Percentiles rank a stretch among this genome's conserved stretches.
Conservation (phyloP, 2,888 invertebrate genomes). For the Philereme vetulata region DNA sequence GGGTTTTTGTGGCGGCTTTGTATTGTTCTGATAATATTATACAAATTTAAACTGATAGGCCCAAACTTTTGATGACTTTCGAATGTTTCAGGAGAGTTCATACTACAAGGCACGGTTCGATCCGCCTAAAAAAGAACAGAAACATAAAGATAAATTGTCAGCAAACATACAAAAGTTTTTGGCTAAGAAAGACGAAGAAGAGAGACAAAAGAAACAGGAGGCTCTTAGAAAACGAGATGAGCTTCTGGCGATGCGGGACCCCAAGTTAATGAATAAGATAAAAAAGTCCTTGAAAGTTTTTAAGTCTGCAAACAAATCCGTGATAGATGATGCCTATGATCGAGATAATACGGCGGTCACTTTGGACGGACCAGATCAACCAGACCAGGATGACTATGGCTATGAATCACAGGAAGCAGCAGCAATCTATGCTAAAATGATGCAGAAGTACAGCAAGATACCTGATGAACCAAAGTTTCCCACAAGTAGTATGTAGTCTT, state of each 20-base stretch:
- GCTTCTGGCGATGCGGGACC: constrained; percentile 86
- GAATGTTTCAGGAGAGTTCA: constrained; percentile 63
- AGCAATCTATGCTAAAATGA: constrained; percentile 92
- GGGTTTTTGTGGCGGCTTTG: not conserved
- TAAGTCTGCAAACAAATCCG: constrained; percentile 95
- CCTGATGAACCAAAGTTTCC: constrained; percentile 89
- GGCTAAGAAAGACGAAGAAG: constrained; percentile 92
- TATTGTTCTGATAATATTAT: not conserved
- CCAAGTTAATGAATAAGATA: constrained; percentile 89
- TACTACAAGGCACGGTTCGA: constrained; percentile 92
- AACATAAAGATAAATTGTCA: constrained; percentile 87
- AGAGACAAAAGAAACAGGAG: constrained; percentile 85
- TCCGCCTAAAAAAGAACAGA: constrained; percentile 91
- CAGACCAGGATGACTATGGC: constrained; percentile 96
- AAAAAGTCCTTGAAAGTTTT: constrained; percentile 92
- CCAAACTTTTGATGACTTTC: constrained; percentile 17
- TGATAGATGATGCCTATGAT: constrained; percentile 91
- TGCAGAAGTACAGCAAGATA: constrained; percentile 90
- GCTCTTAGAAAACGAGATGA: constrained; percentile 87
- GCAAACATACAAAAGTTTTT: constrained; percentile 93
- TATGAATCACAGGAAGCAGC: constrained; percentile 93
- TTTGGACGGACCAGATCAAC: constrained; percentile 89
- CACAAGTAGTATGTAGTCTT: constrained; percentile 61
- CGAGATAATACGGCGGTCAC: constrained; percentile 90
- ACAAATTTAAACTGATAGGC: not conserved